Conservation (phyloP, 2,888 invertebrate genomes). For the Liposcelis brunnea region DNA sequence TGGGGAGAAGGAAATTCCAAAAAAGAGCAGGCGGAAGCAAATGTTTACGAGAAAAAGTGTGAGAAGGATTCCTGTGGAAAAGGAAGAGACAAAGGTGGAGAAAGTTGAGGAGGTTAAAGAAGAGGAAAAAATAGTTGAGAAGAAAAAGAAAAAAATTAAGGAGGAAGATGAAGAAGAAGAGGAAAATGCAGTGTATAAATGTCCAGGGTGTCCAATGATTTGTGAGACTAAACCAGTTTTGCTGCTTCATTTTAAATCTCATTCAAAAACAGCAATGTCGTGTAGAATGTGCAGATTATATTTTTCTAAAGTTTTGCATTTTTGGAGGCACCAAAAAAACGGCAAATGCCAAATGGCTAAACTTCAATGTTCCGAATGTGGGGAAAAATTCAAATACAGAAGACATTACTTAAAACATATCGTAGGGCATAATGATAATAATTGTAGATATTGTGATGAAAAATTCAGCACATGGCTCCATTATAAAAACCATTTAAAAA, state of each 20-base stretch:
- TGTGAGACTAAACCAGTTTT: neutral
- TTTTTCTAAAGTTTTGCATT: neutral
- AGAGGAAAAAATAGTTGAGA: no score
- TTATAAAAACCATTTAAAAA: neutral
- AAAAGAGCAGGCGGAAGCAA: conserved; percentile 6
- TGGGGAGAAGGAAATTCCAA: neutral
- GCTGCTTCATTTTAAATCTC: neutral
- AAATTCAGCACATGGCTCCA: conserved; percentile 3
- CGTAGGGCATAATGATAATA: conserved; percentile 5
- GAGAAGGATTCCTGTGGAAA: neutral
- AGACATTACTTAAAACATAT: neutral
- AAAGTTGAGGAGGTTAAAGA: neutral
- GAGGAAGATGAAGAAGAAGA: neutral
- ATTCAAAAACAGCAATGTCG: neutral
- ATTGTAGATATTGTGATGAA: conserved; percentile 3
- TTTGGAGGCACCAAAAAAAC: conserved; percentile 1
- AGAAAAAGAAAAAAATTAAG: no score
- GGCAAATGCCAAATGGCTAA: neutral
- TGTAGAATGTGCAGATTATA: neutral
- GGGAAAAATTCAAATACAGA: conserved; percentile 1
- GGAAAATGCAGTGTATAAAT: neutral
- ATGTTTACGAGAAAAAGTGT: conserved; percentile 8
- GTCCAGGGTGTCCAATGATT: neutral
- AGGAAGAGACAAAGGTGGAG: neutral
- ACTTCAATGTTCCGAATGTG: neutral